phyloP scores from a whole-genome alignment of 2,797 vertebrate genomes.

The Lagocephalus sceleratus region DNA sequence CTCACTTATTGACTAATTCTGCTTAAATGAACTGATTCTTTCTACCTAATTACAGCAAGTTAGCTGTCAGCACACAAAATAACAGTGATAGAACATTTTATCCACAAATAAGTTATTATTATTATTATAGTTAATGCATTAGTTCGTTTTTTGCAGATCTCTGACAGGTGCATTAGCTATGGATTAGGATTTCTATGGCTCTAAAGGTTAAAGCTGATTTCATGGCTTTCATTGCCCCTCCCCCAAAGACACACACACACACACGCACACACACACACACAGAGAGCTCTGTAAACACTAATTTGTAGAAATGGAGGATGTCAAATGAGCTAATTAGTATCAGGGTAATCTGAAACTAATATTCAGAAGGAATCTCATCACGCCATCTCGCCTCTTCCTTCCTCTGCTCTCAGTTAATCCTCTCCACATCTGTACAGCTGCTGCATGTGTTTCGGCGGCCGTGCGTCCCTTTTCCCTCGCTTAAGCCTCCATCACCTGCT shows the following conservation, averaged over 20 bases:
- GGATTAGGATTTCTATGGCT: too few species aligned
- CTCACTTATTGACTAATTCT: too few species aligned
- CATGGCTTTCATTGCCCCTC: too few species aligned
- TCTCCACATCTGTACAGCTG: constrained; percentile 41
- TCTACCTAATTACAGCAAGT: too few species aligned
- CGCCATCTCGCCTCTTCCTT: not conserved
- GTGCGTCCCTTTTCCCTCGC: constrained; percentile 9
- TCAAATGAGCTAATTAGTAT: constrained; percentile 31
- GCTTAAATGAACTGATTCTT: too few species aligned
- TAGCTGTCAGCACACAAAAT: too few species aligned
- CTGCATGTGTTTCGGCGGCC: constrained; percentile 20
- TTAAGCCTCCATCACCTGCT: constrained; percentile 69
- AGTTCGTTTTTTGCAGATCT: too few species aligned
- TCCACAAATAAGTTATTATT: too few species aligned
- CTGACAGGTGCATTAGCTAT: constrained; percentile 3
- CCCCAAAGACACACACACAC: not conserved
- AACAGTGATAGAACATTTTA: too few species aligned
- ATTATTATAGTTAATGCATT: too few species aligned
- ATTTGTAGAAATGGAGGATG: constrained; percentile 15
- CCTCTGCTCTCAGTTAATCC: constrained; percentile 14
- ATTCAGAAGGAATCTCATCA: constrained; percentile 5
- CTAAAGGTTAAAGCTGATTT: too few species aligned
- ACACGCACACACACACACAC: constrained; percentile 6
- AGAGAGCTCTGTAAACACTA: constrained; percentile 12
- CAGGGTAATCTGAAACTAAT: constrained; percentile 30